These are phyloP conservation scores for Cheracebus regulus DNA, from an alignment of 2,797 vertebrate genomes.

Conservation along the genomic window DNA sequence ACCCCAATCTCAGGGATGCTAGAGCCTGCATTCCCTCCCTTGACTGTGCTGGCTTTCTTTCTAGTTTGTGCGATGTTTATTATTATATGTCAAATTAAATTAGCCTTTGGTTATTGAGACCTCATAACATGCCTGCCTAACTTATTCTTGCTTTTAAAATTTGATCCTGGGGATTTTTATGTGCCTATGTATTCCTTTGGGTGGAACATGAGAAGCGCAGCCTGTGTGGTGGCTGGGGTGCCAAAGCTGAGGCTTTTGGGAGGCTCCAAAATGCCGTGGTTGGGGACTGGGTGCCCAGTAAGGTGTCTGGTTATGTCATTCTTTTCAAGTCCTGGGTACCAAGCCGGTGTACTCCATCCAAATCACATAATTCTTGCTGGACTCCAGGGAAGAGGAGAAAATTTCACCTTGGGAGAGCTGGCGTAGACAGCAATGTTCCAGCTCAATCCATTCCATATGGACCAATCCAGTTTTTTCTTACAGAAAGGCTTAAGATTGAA, in stretches of 20 bases:
- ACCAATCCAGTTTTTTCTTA: not conserved
- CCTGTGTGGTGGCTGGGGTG: not conserved
- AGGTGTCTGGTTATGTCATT: not conserved
- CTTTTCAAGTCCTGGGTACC: not conserved
- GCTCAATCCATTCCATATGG: conserved; percentile 20
- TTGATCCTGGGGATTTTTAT: conserved; percentile 12
- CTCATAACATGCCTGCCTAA: conserved; percentile 4
- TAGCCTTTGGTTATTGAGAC: not conserved
- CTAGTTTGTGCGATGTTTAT: conserved; percentile 32
- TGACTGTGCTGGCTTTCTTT: not conserved
- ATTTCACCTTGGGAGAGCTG: conserved; percentile 31
- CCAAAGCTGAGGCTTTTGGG: not conserved
- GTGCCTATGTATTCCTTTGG: not conserved
- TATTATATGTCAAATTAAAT: conserved; percentile 52
- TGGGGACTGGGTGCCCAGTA: not conserved
- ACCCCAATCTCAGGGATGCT: not conserved
- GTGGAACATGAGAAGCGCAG: conserved; percentile 19
- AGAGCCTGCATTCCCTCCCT: not conserved
- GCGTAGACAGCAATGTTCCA: not conserved
- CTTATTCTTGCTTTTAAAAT: conserved; percentile 64
- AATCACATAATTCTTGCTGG: not conserved
- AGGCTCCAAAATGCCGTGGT: not conserved
- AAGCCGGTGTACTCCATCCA: not conserved
- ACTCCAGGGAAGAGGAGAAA: not conserved
- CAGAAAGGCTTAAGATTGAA: conserved; percentile 31